Evolutionary conservation across 1,140 invertebrate species (phyloP), one percentile per base, ranked within the genome.

Genomic region (Drosophila leontia): DNA sequence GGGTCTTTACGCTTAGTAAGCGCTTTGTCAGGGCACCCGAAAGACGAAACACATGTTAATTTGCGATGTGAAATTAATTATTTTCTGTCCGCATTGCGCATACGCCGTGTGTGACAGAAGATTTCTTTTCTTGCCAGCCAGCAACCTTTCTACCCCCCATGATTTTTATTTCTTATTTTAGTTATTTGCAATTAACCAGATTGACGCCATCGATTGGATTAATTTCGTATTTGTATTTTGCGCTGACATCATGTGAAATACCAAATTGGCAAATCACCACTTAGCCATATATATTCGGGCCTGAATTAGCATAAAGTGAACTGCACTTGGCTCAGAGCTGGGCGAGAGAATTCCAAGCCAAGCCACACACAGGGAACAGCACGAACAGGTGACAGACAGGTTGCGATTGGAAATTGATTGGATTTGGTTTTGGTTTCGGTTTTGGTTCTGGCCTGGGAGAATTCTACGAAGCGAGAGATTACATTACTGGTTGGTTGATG

Each of bases 181-280:
- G 17, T 23, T 12, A 3, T 17, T 51, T 13, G n/a, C 26, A 32
- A 23, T 42, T n/a, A 34, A 7, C 7, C 55, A 17, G 15, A 47
- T 67, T 64, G 64, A 64, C 53, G 47, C 47, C 80, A 82, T 57
- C 65, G 69, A 53, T 57, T 39, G 48, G 48, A 15, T 51, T 86
- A 75, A 70, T 78, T 82, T 87, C 45, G 62, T 65, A 72, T 86
- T 86, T 80, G 65, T 68, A 79, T 87, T 59, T 56, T 39, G 53
- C 19, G 79, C 83, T 86, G 83, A 86, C 83, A 82, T 86, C 83
- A 86, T 87, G 79, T 67, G 83, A 82, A 87, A 86, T 86, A 72
- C 83, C 83, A 59, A 65, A 63, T 76, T 57, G 75, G 45, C 79
- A 69, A 74, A 69, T 86, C 83, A 86, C 51, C 75, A 65, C 60